A percentile compares a stretch with the other conserved stretches of the same genome.
Evolutionary conservation across 35 echinoderm and acorn worm species (phyloP).

Genomic region (Lytechinus pictus): DNA sequence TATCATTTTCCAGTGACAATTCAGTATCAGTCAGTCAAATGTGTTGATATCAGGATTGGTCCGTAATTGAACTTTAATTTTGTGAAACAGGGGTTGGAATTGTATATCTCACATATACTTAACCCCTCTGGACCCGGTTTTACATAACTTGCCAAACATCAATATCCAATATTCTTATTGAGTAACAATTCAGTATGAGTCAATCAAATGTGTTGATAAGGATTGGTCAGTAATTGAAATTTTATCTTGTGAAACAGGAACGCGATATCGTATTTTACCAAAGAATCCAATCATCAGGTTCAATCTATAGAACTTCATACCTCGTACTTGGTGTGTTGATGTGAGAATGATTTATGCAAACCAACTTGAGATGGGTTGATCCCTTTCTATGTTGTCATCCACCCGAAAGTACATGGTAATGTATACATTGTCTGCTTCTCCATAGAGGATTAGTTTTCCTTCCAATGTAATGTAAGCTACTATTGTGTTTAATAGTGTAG

Average conservation of each 20-base stretch:
- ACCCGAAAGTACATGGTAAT: background rate
- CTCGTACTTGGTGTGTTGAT: background rate
- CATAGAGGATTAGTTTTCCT: background rate
- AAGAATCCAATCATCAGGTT: background rate
- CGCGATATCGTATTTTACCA: background rate
- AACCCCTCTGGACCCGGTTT: too few relatives aligned
- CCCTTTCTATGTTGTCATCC: background rate
- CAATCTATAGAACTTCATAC: background rate
- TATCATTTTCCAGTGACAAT: too few relatives aligned
- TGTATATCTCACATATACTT: background rate
- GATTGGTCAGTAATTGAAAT: too few relatives aligned
- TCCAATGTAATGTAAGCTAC: background rate
- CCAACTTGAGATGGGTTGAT: background rate
- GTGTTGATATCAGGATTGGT: too few relatives aligned
- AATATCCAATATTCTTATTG: too few relatives aligned
- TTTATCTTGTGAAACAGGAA: too few relatives aligned
- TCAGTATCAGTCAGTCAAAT: too few relatives aligned
- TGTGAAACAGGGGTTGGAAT: too few relatives aligned
- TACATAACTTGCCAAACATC: too few relatives aligned
- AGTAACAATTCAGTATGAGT: too few relatives aligned
- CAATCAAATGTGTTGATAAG: too few relatives aligned
- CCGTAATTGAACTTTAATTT: too few relatives aligned
- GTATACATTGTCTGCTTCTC: background rate
- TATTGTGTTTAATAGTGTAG: background rate
- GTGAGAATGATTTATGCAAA: background rate